A percentile compares a stretch with the other conserved stretches of the same genome.
Conservation (phyloP, 2,113 vertebrate genomes). For the Ardeotis arabs region DNA sequence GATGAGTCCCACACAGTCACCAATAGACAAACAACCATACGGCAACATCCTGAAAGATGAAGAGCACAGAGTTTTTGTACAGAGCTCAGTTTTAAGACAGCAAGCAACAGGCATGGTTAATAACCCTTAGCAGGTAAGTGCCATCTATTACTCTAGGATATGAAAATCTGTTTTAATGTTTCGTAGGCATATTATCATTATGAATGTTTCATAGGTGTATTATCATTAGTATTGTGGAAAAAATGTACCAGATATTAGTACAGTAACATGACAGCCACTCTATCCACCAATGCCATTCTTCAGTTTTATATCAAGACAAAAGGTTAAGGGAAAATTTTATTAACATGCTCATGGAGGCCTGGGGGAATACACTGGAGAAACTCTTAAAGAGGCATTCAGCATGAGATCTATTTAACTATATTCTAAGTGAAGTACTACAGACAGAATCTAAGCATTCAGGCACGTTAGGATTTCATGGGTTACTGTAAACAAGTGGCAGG, state of each 20-base stretch:
- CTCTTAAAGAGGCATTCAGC: neutral
- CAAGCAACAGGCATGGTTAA: neutral
- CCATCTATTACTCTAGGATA: neutral
- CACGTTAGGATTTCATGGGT: neutral
- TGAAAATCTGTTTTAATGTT: neutral
- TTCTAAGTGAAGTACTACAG: neutral
- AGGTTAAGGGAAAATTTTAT: neutral
- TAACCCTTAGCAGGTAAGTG: neutral
- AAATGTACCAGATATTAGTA: neutral
- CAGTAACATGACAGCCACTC: neutral
- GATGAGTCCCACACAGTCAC: conserved; percentile 96
- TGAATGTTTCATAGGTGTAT: neutral
- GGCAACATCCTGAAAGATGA: conserved; percentile 89
- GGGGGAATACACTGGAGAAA: neutral
- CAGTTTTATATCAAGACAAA: neutral
- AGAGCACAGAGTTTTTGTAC: neutral
- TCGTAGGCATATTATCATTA: neutral
- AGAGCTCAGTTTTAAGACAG: neutral
- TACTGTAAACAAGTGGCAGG: neutral
- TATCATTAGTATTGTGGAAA: neutral
- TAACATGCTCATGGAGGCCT: neutral
- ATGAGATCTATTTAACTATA: neutral
- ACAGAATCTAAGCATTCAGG: neutral
- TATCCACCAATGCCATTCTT: neutral
- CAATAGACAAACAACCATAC: conserved; percentile 94